Base-by-base conservation (phyloP, 2,888 invertebrate genomes). In the Cataglyphis livida region DNA sequence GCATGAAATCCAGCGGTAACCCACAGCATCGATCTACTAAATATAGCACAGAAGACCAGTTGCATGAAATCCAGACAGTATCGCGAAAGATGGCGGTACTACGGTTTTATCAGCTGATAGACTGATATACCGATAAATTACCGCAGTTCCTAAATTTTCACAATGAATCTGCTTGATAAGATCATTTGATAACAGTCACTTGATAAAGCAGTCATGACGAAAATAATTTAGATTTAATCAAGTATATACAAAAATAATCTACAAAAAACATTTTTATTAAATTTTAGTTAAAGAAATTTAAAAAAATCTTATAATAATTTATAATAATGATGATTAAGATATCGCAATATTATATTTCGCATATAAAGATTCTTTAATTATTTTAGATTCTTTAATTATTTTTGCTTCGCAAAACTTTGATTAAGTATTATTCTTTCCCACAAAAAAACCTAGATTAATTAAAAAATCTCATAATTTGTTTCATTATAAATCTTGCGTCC, bases 81-180 rank as follows among this genome's bases (percentile, higher is more conserved):
- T 78, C 57, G 59, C 78, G 44, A 68, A 62, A 79, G 78, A 73
- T 74, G 41, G 78, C 75, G 41, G 57, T 57, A 73, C 51, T 0
- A 78, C 57, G 59, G 6, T 18, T 78, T 78, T 78, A 78, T 44
- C 78, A 79, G 44, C 73, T 48, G 78, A 59, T 44, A 51, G 32
- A 38, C 44, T 32, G 32, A 32, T 32, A 32, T 73, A 44, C 44
- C 59, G 41, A 54, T 28, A 35, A 15, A 6, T 73, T 74, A 51
- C 70, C 71, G n/a, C 51, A 51, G 68, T 74, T 62, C 10, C 6
- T 1, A 71, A 10, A 59, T 35, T 79, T 44, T 74, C 21, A 5
- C 32, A 44, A 25, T 9, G 3, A n/a, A 66, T 54, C 6, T 44
- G 5, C 32, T 73, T 6, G 75, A 73, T 76, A 75, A 65, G n/a